Evolutionary conservation across 2,113 vertebrate species (phyloP), one percentile per base, ranked within the genome.

Genomic region (Dicerorhinus sumatrensis): DNA sequence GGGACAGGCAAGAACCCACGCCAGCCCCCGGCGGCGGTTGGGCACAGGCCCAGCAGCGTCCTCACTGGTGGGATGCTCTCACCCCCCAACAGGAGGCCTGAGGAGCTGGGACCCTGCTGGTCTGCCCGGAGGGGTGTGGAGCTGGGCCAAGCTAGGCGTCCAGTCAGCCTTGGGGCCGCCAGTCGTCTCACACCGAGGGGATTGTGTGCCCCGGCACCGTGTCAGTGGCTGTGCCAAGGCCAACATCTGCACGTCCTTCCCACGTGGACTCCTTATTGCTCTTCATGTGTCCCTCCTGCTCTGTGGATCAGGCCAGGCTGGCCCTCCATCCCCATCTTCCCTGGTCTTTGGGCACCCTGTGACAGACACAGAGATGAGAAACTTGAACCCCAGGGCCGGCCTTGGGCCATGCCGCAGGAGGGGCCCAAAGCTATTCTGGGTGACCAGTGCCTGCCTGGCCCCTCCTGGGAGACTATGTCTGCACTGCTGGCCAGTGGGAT

Each of bases 1-100:
- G 51, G 51, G 51, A 54, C 31, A 7, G 76, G 48, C 0, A 10
- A 29, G 76, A n/a, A n/a, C 17, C 9, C 14, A 1, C 10, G 1
- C 10, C 48, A n/a, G 2, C 16, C 73, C 6, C 48, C 27, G 3
- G 48, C 48, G 21, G 48, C 0, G 2, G 21, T 33, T 31, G 1
- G 18, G 51, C 18, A 13, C 20, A 21, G 20, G 29, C 18, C 76
- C 21, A 1, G 73, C 31, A 21, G 48, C 20, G 76, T 79, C 48
- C 76, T 79, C 7, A 31, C 9, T 3, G 48, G 7, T 79, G 76
- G 48, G 75, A 21, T 5, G 18, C 21, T 54, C 48, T 54, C 75
- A 23, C 48, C 6, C 31, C 54, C 10, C 48, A 1, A 46, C 39
- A 16, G 72, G 72, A 46, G 39, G 31, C 21, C 11, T 0, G 72